Percentiles rank a stretch among this genome's conserved stretches.
Evolutionary conservation across 92 coral and sea anemone species (phyloP).

Genomic region (Umimayanthus chanpuru): DNA sequence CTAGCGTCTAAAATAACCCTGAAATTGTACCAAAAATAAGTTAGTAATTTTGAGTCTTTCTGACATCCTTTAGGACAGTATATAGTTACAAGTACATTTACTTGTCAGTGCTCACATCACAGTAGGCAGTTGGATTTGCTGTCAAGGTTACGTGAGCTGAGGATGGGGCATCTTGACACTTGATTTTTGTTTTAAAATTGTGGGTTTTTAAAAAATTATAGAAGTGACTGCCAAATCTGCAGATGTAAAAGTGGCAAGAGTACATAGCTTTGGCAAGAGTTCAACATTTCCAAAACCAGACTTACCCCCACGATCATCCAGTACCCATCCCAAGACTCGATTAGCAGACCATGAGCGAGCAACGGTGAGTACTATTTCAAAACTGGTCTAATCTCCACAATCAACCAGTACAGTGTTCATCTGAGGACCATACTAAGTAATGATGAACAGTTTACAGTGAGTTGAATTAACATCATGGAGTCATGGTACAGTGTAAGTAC

Average conservation of each 20-base stretch:
- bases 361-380: background rate
- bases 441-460: background rate
- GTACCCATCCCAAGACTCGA: conserved; percentile 52
- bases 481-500: too few relatives aligned
- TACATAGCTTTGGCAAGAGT: conserved; percentile 70
- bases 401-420: background rate
- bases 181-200: background rate
- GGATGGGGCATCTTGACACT: background rate
- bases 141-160: too few relatives aligned
- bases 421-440: background rate
- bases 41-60: too few relatives aligned
- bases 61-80: too few relatives aligned
- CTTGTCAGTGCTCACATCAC: too few relatives aligned
- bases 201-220: background rate
- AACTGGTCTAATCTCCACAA: background rate
- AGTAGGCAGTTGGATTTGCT: too few relatives aligned
- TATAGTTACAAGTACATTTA: too few relatives aligned
- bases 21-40: too few relatives aligned
- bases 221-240: conserved; percentile 10
- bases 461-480: too few relatives aligned
- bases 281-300: conserved; percentile 47
- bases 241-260: conserved; percentile 30
- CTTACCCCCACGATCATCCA: conserved; percentile 63
- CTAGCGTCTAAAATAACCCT: too few relatives aligned
- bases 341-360: conserved; percentile 35